Conservation (phyloP, 2,888 invertebrate species). For the Pediacus dermestoides region DNA sequence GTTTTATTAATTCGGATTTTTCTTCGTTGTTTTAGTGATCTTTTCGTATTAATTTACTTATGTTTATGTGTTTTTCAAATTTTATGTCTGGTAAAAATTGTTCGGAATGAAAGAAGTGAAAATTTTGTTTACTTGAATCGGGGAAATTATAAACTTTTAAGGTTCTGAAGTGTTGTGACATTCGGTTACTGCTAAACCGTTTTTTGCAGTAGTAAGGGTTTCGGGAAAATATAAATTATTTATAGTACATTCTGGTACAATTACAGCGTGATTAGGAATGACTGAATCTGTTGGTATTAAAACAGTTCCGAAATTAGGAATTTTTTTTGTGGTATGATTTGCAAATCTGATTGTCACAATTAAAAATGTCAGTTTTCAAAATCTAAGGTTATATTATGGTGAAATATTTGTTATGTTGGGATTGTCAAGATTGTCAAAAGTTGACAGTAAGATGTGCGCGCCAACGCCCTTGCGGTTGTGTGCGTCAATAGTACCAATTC, state of each 20-base stretch:
- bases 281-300: too few relatives aligned
- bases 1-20: constrained; percentile 16
- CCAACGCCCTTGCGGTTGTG: too few relatives aligned
- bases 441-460: too few relatives aligned
- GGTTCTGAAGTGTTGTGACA: constrained; percentile 10
- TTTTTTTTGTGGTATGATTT: too few relatives aligned
- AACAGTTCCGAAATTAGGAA: too few relatives aligned
- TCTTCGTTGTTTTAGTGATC: constrained; percentile 23
- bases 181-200: constrained; percentile 4
- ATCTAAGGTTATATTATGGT: too few relatives aligned
- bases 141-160: constrained; percentile 2
- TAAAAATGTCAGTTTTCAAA: too few relatives aligned
- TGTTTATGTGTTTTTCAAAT: constrained; percentile 1
- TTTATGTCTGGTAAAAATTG: background rate
- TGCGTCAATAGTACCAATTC: too few relatives aligned
- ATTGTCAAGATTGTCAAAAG: too few relatives aligned
- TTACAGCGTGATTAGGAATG: constrained; percentile 9
- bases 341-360: too few relatives aligned
- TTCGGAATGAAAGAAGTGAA: constrained; percentile 2
- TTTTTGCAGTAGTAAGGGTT: constrained; percentile 2
- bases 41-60: constrained; percentile 11
- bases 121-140: background rate
- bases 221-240: constrained; percentile 7
- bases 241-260: constrained; percentile 11
- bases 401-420: too few relatives aligned